phyloP scores from a whole-genome alignment of 2,113 vertebrate species.

The Syngnathus typhle region DNA sequence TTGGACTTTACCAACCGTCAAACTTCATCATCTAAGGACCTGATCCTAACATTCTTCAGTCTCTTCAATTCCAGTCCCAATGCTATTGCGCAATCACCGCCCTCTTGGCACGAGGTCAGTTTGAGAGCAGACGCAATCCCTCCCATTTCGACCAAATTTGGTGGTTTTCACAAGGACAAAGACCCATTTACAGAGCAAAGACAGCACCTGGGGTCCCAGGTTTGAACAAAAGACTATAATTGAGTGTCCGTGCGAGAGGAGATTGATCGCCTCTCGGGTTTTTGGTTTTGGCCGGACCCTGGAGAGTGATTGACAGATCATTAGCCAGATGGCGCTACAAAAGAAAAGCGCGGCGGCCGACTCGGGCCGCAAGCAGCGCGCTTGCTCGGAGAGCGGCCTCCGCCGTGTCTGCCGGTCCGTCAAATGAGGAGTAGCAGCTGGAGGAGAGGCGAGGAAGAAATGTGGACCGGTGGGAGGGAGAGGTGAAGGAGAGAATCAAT shows the following conservation, averaged over 20 bases:
- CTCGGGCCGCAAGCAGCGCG: conserved; percentile 34
- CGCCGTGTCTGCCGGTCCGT: conserved; percentile 23
- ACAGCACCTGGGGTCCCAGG: conserved; percentile 15
- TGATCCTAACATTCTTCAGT: no score
- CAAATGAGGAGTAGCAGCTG: conserved; percentile 11
- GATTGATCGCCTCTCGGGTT: conserved; percentile 58
- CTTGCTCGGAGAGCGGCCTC: conserved; percentile 28
- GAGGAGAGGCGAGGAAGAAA: conserved; percentile 5
- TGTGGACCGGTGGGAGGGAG: conserved; percentile 10
- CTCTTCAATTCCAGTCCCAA: no score
- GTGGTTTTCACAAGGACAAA: conserved; percentile 14
- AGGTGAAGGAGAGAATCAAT: conserved; percentile 10
- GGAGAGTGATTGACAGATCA: conserved; percentile 62
- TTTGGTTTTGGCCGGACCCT: conserved; percentile 37
- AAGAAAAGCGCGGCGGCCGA: conserved; percentile 33
- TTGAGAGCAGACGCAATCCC: no score
- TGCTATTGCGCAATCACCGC: no score
- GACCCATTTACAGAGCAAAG: conserved; percentile 14
- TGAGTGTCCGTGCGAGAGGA: conserved; percentile 41
- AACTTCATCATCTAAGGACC: no score
- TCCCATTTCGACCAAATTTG: neutral
- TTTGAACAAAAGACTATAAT: conserved; percentile 51
- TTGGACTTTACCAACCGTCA: no score
- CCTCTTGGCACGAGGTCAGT: neutral
- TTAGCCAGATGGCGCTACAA: conserved; percentile 63